Evolutionary conservation across 2,113 vertebrate species (phyloP).

Genomic region (Oncorhynchus mykiss): DNA sequence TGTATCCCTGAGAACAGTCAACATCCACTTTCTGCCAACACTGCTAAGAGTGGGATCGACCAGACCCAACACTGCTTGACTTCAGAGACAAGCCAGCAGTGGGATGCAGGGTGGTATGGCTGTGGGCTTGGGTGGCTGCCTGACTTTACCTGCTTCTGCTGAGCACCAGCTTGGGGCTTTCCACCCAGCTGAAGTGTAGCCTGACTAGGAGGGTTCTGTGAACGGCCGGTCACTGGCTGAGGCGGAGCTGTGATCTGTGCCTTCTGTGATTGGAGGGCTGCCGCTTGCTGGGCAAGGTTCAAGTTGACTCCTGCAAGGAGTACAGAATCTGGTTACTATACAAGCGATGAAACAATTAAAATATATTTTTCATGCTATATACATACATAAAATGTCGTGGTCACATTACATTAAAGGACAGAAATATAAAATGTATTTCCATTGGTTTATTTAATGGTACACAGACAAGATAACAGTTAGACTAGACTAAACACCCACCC

Average conservation of each 20-base stretch:
- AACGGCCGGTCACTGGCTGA: slow-evolving; percentile 34
- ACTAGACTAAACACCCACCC: no score
- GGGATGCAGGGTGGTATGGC: no score
- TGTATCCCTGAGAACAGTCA: no score
- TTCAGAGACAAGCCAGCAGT: no score
- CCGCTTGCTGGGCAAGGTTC: slow-evolving; percentile 71
- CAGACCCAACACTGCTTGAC: no score
- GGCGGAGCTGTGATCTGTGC: slow-evolving; percentile 63
- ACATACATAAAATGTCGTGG: no score
- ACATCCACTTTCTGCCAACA: no score
- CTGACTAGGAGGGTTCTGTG: slow-evolving; percentile 46
- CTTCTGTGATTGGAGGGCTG: slow-evolving; percentile 76
- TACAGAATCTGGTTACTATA: slow-evolving; percentile 21
- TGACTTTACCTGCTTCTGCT: slow-evolving; percentile 64
- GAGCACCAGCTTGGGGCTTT: slow-evolving; percentile 24
- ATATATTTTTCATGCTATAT: neutral
- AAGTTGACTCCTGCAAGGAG: slow-evolving; percentile 68
- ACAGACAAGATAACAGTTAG: no score
- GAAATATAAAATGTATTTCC: neutral
- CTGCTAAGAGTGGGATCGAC: no score
- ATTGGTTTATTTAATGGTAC: no score
- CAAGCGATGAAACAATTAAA: neutral
- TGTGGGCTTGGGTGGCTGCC: neutral
- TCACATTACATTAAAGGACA: neutral
- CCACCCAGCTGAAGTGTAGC: neutral